phyloP scores from a whole-genome alignment of 2,797 vertebrate genomes.

The Argentina silus region DNA sequence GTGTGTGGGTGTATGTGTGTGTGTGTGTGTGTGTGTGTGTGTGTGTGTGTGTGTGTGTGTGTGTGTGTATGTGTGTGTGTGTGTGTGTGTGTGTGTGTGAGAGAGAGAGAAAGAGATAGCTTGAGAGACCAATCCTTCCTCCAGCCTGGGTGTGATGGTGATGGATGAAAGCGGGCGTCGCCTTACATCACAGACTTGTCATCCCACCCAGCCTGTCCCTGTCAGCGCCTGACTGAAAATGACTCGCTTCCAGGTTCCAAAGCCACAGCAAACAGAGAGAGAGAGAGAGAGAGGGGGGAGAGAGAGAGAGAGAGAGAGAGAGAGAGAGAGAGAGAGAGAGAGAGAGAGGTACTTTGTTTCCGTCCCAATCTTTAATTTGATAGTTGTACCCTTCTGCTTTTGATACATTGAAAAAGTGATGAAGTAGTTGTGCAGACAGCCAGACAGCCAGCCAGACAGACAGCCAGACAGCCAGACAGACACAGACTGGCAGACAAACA shows the following conservation, averaged over 20 bases:
- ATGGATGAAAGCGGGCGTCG: not conserved
- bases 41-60: slow-evolving; percentile 3
- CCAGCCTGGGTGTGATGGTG: no score
- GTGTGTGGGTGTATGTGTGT: not conserved
- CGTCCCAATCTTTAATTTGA: no score
- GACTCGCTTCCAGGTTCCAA: no score
- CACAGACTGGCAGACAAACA: not conserved
- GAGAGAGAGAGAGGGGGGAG: not conserved
- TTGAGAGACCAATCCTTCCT: no score
- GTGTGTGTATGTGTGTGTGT: not conserved
- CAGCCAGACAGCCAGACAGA: not conserved
- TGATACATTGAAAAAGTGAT: no score
- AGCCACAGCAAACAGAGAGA: not conserved
- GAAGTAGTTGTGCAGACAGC: no score
- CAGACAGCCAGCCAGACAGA: not conserved
- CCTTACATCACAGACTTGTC: not conserved
- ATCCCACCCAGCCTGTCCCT: slow-evolving; percentile 1
- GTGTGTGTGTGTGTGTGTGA: not conserved
- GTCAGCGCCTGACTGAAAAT: not conserved
- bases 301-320: not conserved
- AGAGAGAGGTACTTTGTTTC: not conserved
- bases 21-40: not conserved
- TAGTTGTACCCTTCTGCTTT: no score
- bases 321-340: not conserved
- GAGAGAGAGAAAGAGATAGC: no score